Percentiles rank a stretch among this genome's conserved stretches.
Conservation (phyloP, 2,113 vertebrate genomes). For the Isurus oxyrinchus region DNA sequence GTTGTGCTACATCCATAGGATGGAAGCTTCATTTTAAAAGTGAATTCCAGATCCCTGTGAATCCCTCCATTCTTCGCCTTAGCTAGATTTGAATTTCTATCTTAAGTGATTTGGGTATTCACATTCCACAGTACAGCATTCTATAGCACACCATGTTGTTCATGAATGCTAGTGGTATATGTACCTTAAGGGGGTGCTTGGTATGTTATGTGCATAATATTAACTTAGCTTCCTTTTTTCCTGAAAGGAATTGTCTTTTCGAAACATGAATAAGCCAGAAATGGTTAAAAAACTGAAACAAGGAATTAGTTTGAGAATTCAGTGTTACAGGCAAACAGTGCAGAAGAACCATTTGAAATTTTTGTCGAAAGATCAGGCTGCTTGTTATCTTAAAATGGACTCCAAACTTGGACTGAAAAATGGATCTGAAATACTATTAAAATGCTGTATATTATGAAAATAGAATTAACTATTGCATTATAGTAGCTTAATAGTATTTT, state of each 20-base stretch:
- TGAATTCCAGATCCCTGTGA: neutral
- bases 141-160: neutral
- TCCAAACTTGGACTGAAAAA: neutral
- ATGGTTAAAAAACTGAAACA: neutral
- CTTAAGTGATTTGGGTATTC: neutral
- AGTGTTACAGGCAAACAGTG: neutral
- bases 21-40: neutral
- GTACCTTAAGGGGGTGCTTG: neutral
- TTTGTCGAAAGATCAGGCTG: neutral
- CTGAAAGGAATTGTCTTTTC: neutral
- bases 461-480: neutral
- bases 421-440: neutral
- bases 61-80: neutral
- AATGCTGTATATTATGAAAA: neutral
- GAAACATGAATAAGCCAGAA: neutral
- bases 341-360: neutral
- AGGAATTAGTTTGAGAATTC: neutral
- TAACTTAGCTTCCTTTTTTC: neutral
- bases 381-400: neutral
- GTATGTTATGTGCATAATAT: neutral
- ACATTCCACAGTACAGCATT: neutral
- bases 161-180: too few relatives aligned
- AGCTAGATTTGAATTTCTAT: neutral
- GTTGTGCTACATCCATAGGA: neutral
- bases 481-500: neutral